phyloP scores from a whole-genome alignment of 2,797 vertebrate species.

The Coregonus suidteri region DNA sequence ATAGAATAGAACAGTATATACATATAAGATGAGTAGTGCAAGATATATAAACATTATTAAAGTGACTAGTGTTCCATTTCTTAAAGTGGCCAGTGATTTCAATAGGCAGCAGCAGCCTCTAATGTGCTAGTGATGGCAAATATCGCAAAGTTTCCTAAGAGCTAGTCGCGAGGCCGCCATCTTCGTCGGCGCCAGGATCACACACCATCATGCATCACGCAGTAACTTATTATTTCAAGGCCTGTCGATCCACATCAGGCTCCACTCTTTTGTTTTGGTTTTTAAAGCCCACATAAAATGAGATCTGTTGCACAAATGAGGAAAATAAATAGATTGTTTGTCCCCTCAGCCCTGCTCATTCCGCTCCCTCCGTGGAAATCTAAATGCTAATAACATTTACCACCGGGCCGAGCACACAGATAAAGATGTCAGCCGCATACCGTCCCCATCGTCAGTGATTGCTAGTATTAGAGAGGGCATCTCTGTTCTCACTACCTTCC shows the following conservation, averaged over 20 bases:
- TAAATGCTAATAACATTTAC: constrained; percentile 25
- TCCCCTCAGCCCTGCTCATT: constrained; percentile 35
- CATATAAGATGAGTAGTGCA: no score
- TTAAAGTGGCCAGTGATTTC: no score
- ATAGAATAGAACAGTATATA: no score
- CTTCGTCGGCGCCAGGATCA: no score
- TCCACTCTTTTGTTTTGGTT: constrained; percentile 27
- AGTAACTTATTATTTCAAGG: constrained; percentile 17
- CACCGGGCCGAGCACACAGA: constrained; percentile 2
- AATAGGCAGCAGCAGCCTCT: no score
- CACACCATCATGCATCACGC: not conserved
- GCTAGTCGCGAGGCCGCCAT: no score
- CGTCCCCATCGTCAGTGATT: constrained; percentile 19
- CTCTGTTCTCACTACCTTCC: no score
- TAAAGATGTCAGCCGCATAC: not conserved
- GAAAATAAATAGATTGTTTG: constrained; percentile 46
- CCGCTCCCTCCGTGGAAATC: constrained; percentile 22
- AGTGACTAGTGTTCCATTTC: no score
- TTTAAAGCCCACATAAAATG: constrained; percentile 34
- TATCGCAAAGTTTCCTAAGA: no score
- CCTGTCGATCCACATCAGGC: constrained; percentile 12
- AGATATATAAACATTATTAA: no score
- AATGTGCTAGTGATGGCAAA: no score
- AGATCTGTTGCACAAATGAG: constrained; percentile 44
- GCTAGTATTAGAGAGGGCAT: no score